Percentiles rank a stretch among this genome's conserved stretches.
phyloP scores from a whole-genome alignment of 1,140 invertebrate genomes.

The Drosophila takahashii region DNA sequence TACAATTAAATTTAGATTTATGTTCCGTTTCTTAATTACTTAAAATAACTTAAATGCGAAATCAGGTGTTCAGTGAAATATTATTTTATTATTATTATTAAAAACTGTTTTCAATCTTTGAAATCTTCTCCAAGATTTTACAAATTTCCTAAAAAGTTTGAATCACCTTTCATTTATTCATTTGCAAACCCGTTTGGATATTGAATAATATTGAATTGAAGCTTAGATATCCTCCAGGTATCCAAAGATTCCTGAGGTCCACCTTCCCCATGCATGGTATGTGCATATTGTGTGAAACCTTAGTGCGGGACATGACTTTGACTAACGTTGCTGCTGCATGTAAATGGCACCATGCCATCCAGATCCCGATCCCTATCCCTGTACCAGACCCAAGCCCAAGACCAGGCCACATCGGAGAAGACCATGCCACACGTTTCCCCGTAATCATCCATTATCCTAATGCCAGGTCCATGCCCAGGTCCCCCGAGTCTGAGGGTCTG shows the following conservation, averaged over 20 bases:
- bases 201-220: background rate
- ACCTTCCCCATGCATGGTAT: slow-evolving; percentile 16
- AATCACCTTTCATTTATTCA: background rate
- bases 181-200: background rate
- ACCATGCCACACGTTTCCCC: slow-evolving; percentile 71
- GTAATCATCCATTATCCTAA: slow-evolving; percentile 83
- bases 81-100: no score
- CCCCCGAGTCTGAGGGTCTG: slow-evolving; percentile 40
- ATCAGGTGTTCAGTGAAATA: no score
- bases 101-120: no score
- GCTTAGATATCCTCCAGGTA: background rate
- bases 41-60: no score
- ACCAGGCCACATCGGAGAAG: slow-evolving; percentile 3
- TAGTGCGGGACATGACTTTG: slow-evolving; percentile 75
- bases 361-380: background rate
- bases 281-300: slow-evolving; percentile 52
- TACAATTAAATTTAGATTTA: no score
- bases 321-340: slow-evolving; percentile 79
- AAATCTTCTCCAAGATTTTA: background rate
- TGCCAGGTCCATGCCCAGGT: slow-evolving; percentile 67
- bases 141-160: background rate
- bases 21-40: no score
- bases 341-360: slow-evolving; percentile 68
- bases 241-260: background rate
- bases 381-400: background rate